Conservation (phyloP, 2,113 vertebrate species). For the Aptenodytes patagonicus region DNA sequence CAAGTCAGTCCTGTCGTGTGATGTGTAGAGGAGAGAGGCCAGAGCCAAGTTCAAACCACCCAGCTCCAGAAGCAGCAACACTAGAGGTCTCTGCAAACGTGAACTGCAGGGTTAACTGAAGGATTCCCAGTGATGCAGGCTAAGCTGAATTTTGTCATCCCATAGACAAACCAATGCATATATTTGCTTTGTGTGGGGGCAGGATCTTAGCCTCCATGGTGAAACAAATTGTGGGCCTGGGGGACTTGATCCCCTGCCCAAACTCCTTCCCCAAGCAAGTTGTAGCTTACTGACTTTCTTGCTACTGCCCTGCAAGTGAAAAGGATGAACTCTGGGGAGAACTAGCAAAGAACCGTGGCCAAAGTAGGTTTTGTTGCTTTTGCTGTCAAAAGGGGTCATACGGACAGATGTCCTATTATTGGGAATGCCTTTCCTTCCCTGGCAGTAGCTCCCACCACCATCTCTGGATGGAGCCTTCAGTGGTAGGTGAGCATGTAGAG, state of each 20-base stretch:
- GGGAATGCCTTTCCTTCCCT: background rate
- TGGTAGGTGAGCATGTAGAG: background rate
- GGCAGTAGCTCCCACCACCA: background rate
- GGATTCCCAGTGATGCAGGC: background rate
- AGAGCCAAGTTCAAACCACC: background rate
- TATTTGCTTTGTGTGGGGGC: background rate
- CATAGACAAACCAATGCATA: background rate
- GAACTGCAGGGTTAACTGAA: background rate
- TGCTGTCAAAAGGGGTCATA: background rate
- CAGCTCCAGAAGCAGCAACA: background rate
- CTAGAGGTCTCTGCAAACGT: background rate
- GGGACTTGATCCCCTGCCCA: background rate
- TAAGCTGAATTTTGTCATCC: background rate
- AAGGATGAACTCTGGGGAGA: background rate
- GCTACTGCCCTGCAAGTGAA: background rate
- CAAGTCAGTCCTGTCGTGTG: background rate
- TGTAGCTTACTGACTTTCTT: background rate
- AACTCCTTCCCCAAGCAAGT: background rate
- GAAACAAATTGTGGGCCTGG: background rate
- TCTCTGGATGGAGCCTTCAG: background rate
- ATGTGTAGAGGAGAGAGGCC: background rate
- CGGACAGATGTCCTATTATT: fast-evolving
- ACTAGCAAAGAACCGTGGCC: fast-evolving
- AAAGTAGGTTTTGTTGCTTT: background rate
- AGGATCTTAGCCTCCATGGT: background rate